Conservation (phyloP, 2,113 vertebrate genomes). For the Peucedramus taeniatus region DNA sequence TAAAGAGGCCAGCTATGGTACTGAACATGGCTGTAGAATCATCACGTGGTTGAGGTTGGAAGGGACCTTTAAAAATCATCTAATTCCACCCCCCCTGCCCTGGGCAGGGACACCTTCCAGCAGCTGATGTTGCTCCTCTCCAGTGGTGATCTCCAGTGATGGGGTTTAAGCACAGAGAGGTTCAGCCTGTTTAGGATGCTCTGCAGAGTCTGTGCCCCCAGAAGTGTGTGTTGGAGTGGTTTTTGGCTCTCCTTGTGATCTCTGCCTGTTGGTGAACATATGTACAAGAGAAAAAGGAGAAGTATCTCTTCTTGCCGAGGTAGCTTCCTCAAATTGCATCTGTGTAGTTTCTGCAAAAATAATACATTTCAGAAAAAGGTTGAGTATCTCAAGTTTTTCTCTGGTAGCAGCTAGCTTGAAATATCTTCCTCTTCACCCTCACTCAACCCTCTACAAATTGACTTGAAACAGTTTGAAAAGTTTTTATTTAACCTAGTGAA, state of each 20-base stretch:
- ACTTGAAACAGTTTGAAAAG: not conserved
- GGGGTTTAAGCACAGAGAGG: not conserved
- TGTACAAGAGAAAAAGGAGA: not conserved
- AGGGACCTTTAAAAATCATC: not conserved
- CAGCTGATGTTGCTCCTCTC: not conserved
- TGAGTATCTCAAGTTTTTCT: not conserved
- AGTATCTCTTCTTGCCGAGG: not conserved
- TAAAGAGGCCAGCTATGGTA: not conserved
- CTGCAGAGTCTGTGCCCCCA: not conserved
- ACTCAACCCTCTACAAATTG: not conserved
- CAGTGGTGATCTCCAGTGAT: not conserved
- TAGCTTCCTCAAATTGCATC: not conserved
- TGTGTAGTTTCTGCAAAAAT: not conserved
- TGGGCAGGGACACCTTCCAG: not conserved
- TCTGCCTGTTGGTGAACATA: not conserved
- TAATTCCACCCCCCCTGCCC: fast-evolving
- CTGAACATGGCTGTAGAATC: not conserved
- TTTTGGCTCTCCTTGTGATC: not conserved
- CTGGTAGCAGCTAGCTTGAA: not conserved
- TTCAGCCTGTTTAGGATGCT: not conserved
- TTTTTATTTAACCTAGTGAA: not conserved
- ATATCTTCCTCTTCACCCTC: not conserved
- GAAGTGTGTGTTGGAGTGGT: not conserved
- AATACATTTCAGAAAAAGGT: not conserved
- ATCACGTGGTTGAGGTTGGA: not conserved